Percentiles rank a stretch among this genome's conserved stretches.
Conservation (phyloP, 2,888 invertebrate genomes). For the Iselma pallidipennis region DNA sequence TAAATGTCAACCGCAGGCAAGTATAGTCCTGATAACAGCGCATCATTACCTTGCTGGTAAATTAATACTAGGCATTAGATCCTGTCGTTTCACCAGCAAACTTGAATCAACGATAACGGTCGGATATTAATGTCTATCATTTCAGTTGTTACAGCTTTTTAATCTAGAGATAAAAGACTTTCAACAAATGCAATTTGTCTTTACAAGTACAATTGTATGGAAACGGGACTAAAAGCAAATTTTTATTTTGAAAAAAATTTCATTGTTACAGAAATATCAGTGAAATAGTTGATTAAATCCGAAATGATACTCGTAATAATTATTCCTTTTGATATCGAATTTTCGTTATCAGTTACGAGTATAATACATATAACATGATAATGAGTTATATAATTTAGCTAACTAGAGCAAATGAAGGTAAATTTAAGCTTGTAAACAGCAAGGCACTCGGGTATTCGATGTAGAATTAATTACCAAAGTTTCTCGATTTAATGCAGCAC, state of each 20-base stretch:
- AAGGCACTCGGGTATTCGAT: background rate
- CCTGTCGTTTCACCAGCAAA: background rate
- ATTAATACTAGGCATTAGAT: constrained; percentile 4
- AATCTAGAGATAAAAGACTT: background rate
- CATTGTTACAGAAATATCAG: background rate
- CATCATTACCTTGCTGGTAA: constrained; percentile 2
- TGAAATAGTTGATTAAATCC: background rate
- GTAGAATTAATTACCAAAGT: background rate
- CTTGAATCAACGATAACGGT: background rate
- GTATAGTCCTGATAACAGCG: background rate
- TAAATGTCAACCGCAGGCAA: constrained; percentile 2
- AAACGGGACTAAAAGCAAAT: background rate
- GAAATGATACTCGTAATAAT: background rate
- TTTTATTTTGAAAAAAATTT: background rate
- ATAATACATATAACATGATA: background rate
- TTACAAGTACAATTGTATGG: background rate
- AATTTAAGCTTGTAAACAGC: background rate
- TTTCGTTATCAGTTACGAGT: background rate
- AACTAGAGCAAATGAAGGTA: background rate
- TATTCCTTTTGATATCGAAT: background rate
- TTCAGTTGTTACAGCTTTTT: background rate
- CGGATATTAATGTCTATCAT: background rate
- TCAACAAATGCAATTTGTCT: background rate
- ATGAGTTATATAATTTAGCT: background rate
- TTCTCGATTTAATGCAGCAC: background rate